Base-by-base conservation (phyloP, 1,140 invertebrate genomes). In the Campoletis sonorensis region DNA sequence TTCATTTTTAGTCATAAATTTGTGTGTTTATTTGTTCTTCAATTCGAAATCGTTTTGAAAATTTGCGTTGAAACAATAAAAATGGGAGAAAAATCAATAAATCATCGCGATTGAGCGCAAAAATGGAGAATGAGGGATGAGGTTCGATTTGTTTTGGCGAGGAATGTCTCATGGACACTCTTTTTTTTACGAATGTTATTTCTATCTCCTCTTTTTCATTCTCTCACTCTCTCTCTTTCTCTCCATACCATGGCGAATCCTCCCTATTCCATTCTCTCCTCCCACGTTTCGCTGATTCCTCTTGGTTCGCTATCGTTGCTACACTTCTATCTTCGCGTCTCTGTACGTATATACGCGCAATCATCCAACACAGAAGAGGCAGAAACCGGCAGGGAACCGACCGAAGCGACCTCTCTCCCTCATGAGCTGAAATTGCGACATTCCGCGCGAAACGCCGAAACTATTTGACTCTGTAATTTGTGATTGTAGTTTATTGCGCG, bases 381-480 rank as follows among this genome's bases (percentile, higher is more conserved):
- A 21, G 73, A n/a, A 54, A 61, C 27, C 27, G 18, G 15, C 54
- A 16, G 27, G 40, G n/a, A 4, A 79, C 79, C 80, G 58, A 82
- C 81, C 83, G 84, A 86, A 86, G 61, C 61, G 61, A 64, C 61
- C 61, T 64, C 51, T 21, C 85, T 84, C 86, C 85, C 85, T 84
- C 84, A 84, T 82, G 86, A 90, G 87, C 86, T 89, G 90, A 91
- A 92, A 92, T 92, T 92, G 91, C 91, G 91, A 91, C 91, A 92
- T 92, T 92, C 91, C 90, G 90, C 86, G 89, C 86, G 89, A 90
- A 90, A 90, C 89, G 90, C 90, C 89, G 88, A 91, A 92, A 92
- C 91, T 92, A 92, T 92, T 92, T 88, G 90, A 92, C 90, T 92
- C 89, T 79, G 91, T 91, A 92, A 92, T 92, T 92, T 91, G 91